A percentile compares a stretch with the other conserved stretches of the same genome.
Conservation (phyloP, 2,113 vertebrate species). For the Amblyornis subalaris region DNA sequence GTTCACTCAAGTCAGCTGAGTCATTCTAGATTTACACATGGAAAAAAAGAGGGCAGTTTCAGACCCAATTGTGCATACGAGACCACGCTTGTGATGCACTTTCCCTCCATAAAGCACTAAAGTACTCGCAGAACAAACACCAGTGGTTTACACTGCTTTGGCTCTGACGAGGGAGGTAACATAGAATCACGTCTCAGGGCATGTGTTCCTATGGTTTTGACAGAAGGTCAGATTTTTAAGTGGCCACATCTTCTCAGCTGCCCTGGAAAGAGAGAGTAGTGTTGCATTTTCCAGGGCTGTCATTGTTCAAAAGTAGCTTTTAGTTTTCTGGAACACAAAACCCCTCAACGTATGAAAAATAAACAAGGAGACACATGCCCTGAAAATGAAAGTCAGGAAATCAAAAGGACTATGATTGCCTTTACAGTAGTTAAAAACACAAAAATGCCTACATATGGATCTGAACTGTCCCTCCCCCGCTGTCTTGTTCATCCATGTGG, state of each 20-base stretch:
- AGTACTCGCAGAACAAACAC: background rate
- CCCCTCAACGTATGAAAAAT: background rate
- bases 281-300: background rate
- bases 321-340: background rate
- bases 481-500: background rate
- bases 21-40: background rate
- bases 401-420: background rate
- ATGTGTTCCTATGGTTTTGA: background rate
- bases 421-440: background rate
- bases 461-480: background rate
- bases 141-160: background rate
- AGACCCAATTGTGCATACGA: fast-evolving
- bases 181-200: background rate
- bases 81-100: background rate
- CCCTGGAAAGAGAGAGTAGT: background rate
- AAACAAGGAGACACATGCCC: background rate
- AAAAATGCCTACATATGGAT: background rate
- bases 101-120: background rate
- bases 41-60: background rate
- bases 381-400: background rate
- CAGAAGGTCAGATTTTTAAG: background rate
- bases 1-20: background rate
- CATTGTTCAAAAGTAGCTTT: background rate
- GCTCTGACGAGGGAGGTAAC: background rate
- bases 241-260: background rate